A percentile compares a stretch with the other conserved stretches of the same genome.
Conservation (phyloP, 2,113 vertebrate species). For the Lepisosteus osseus region DNA sequence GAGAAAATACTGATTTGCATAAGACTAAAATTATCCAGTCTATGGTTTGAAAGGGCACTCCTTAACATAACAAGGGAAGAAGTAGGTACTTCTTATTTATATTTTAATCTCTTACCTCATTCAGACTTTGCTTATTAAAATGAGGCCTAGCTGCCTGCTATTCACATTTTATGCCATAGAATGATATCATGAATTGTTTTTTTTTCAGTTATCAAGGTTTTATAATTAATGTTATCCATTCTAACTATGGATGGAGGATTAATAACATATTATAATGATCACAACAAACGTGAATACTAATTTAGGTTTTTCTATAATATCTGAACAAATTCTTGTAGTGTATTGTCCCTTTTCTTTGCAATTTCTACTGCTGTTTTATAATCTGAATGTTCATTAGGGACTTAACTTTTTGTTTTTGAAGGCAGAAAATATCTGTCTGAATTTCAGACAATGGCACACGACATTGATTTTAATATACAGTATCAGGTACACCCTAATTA, state of each 20-base stretch:
- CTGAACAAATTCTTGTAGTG: too few species aligned
- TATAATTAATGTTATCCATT: not conserved
- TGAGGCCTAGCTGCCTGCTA: not conserved
- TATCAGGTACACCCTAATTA: too few species aligned
- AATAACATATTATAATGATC: not conserved
- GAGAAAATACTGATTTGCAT: not conserved
- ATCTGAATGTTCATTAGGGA: not conserved
- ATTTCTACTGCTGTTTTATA: not conserved
- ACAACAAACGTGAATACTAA: too few species aligned
- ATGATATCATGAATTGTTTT: not conserved
- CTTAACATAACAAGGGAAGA: constrained; percentile 27
- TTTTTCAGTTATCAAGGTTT: not conserved
- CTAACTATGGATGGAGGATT: not conserved
- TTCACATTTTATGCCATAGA: constrained; percentile 1
- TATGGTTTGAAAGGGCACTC: constrained; percentile 28
- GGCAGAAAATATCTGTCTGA: too few species aligned
- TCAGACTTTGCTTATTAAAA: constrained; percentile 19
- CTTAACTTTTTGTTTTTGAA: too few species aligned
- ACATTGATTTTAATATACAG: too few species aligned
- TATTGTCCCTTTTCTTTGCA: not conserved
- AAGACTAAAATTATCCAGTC: constrained; percentile 16
- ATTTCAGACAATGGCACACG: too few species aligned
- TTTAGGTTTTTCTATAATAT: too few species aligned
- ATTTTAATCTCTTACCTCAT: constrained; percentile 17
- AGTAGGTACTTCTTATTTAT: constrained; percentile 24